Conservation (phyloP, 2,797 vertebrate species). For the Sciurus carolinensis region DNA sequence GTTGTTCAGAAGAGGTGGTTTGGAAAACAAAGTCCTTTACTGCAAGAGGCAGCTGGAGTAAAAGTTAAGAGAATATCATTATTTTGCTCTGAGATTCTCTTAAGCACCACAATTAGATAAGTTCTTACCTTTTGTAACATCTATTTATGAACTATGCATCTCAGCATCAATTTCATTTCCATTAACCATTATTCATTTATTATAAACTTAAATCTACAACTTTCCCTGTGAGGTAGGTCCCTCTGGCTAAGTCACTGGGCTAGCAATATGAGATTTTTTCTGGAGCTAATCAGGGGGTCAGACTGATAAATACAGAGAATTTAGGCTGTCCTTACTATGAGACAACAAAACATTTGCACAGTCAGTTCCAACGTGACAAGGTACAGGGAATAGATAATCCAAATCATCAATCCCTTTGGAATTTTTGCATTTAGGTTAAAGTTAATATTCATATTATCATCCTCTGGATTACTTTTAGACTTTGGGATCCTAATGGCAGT, state of each 20-base stretch:
- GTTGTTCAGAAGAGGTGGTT: background rate
- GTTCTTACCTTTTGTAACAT: background rate
- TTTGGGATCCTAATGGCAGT: background rate
- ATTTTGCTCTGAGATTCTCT: background rate
- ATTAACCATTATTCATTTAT: background rate
- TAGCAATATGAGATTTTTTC: background rate
- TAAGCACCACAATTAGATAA: background rate
- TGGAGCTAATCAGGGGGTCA: background rate
- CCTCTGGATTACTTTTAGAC: background rate
- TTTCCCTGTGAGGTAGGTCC: background rate
- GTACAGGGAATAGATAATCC: background rate
- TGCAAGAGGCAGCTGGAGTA: background rate
- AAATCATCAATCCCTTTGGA: background rate
- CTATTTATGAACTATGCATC: background rate
- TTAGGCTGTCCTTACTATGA: background rate
- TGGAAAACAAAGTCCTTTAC: background rate
- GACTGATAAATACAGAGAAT: background rate
- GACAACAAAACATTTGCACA: background rate
- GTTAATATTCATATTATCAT: background rate
- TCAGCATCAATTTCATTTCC: background rate
- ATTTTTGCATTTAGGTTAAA: conserved; percentile 41
- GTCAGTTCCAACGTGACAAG: background rate
- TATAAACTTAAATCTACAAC: background rate
- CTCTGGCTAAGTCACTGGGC: background rate
- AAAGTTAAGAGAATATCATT: conserved; percentile 32